Evolutionary conservation across 2,113 vertebrate genomes (phyloP).

Genomic region (Oryzias melastigma): DNA sequence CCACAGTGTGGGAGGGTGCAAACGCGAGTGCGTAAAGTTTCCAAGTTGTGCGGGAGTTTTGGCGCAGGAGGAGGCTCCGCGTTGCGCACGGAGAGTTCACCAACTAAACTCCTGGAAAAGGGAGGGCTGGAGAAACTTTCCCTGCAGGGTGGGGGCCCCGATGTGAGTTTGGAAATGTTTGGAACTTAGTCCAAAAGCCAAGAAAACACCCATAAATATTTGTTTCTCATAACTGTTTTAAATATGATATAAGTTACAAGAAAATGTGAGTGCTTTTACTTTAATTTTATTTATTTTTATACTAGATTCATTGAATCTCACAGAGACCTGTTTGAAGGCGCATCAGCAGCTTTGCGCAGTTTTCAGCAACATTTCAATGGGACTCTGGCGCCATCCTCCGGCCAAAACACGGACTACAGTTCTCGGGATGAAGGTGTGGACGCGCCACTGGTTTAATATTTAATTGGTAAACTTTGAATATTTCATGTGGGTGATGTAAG

Average conservation of each 20-base stretch:
- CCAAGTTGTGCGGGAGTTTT: conserved; percentile 59
- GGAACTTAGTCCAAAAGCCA: not conserved
- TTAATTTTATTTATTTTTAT: too few relatives aligned
- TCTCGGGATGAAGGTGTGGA: conserved; percentile 10
- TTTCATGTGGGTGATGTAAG: conserved; percentile 76
- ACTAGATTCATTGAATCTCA: too few relatives aligned
- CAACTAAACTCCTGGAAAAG: conserved; percentile 40
- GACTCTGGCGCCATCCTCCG: conserved; percentile 76
- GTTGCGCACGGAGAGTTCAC: conserved; percentile 37
- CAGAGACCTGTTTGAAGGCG: not conserved
- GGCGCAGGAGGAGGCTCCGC: conserved; percentile 27
- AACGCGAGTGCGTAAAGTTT: conserved; percentile 41
- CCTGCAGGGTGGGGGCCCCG: not conserved
- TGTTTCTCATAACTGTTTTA: too few relatives aligned
- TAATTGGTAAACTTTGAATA: conserved; percentile 75
- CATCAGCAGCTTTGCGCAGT: conserved; percentile 44
- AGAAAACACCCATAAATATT: too few relatives aligned
- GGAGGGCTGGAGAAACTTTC: conserved; percentile 51
- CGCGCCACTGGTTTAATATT: conserved; percentile 66
- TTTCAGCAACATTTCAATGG: conserved; percentile 1
- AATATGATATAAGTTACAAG: too few relatives aligned
- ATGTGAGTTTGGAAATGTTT: not conserved
- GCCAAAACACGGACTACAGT: not conserved
- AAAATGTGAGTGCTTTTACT: too few relatives aligned
- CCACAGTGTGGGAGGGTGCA: conserved; percentile 5